A percentile compares a stretch with the other conserved stretches of the same genome.
phyloP scores from a whole-genome alignment of 1,140 invertebrate genomes.

The Maniola jurtina region DNA sequence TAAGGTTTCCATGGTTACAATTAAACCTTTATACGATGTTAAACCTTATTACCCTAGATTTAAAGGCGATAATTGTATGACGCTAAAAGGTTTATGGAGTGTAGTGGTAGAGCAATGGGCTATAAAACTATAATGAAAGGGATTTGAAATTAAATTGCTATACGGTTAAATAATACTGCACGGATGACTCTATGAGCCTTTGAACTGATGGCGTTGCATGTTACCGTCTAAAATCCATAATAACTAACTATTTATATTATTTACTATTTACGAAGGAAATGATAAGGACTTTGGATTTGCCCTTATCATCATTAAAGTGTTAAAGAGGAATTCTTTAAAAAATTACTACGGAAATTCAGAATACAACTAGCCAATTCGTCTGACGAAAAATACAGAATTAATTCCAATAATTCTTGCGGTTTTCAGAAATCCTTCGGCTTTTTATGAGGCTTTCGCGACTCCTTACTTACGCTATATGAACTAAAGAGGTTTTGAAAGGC shows the following conservation, averaged over 20 bases:
- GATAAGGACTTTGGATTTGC: no score
- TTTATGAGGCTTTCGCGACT: background rate
- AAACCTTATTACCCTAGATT: background rate
- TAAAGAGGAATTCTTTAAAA: no score
- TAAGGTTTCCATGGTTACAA: conserved; percentile 36
- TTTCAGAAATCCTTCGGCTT: conserved; percentile 2
- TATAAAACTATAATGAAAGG: conserved; percentile 31
- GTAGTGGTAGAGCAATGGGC: conserved; percentile 27
- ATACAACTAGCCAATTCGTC: background rate
- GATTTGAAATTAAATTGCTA: conserved; percentile 31
- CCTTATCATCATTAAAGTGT: no score
- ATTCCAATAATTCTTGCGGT: background rate
- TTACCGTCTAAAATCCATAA: background rate
- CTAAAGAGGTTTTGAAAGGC: background rate
- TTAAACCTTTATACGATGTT: conserved; percentile 26
- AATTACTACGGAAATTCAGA: no score
- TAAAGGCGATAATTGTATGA: conserved; percentile 7
- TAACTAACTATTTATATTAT: no score
- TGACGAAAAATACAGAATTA: background rate
- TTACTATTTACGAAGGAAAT: no score
- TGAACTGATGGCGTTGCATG: no score
- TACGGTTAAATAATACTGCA: conserved; percentile 4
- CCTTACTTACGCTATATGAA: conserved; percentile 5
- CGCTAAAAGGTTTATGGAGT: conserved; percentile 9
- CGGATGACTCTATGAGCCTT: background rate